Evolutionary conservation across 2,113 vertebrate species (phyloP), one percentile per base, ranked within the genome.

Genomic region (Corythaeola cristata): DNA sequence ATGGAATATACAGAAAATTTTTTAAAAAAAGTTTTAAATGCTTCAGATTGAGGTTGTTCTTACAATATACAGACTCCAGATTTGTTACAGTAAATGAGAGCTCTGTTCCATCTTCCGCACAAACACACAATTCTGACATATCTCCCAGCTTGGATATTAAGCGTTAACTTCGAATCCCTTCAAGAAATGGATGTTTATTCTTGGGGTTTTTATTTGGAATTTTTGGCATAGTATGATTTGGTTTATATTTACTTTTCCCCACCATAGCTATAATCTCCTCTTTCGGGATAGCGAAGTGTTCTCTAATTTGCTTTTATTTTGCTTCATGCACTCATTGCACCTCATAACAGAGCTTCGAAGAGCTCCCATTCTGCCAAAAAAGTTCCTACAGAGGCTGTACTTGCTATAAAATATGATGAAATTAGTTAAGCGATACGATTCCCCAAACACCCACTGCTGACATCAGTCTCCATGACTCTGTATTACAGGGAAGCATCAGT

Each of bases 231-330:
- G 86, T n/a, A 37, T 92, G 93, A 96, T 85, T 94, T 87, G 66
- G 33, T 93, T 96, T 85, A 69, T 82, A 89, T 91, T 97, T 96
- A 94, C 95, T 95, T 96, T 97, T 72, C 91, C 92, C 90, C 77
- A 91, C 53, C 91, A 89, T 63, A 83, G 92, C 64, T 53, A 79
- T 92, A 95, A 97, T 79, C 85, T 92, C 82, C 71, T 86, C 87
- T 91, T 97, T 94, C 90, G 95, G 52, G 55, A 95, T 90, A 88
- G 88, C 22, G 79, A 97, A 97, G 58, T 45, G 58, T 28, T 93
- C 76, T 95, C 92, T 94, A 95, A 93, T 96, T 97, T 96, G 92
- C 90, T 96, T 96, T 97, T 96, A 96, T 94, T 95, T 95, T 82
- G 60, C 45, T 95, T 97, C 79, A 68, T 87, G 24, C 74, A 62